Evolutionary conservation across 2,888 invertebrate species (phyloP).

Genomic region (Trichogramma dendrolimi): DNA sequence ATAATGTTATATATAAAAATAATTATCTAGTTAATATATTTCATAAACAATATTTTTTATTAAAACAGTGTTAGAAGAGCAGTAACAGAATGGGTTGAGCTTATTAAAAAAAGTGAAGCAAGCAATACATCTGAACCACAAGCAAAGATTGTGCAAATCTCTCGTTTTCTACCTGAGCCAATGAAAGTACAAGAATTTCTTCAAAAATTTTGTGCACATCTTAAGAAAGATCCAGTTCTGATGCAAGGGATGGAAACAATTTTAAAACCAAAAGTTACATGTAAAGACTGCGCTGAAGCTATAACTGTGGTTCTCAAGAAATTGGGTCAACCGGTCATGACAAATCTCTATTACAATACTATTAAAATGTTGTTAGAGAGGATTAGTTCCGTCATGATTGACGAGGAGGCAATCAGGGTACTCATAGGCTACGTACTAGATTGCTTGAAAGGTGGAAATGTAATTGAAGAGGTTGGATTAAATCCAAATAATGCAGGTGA

Average conservation of each 20-base stretch:
- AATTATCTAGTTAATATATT: neutral
- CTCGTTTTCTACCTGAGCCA: slow-evolving; percentile 85
- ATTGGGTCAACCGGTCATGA: slow-evolving; percentile 90
- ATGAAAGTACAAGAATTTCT: slow-evolving; percentile 86
- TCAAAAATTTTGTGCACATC: slow-evolving; percentile 74
- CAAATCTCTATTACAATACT: slow-evolving; percentile 91
- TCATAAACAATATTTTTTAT: neutral
- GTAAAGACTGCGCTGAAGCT: slow-evolving; percentile 89
- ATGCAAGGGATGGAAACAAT: slow-evolving; percentile 83
- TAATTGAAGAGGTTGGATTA: slow-evolving; percentile 72
- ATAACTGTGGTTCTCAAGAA: slow-evolving; percentile 81
- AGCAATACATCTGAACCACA: slow-evolving; percentile 65
- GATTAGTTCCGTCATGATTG: slow-evolving; percentile 94
- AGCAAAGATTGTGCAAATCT: slow-evolving; percentile 63
- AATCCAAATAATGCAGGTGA: slow-evolving; percentile 79
- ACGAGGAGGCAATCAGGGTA: slow-evolving; percentile 77
- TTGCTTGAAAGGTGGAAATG: slow-evolving; percentile 68
- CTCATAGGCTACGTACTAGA: slow-evolving; percentile 61
- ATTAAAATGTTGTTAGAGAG: slow-evolving; percentile 93
- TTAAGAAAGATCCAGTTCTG: slow-evolving; percentile 68
- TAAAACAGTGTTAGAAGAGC: slow-evolving; percentile 66
- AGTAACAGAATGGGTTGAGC: slow-evolving; percentile 82
- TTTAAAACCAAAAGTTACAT: slow-evolving; percentile 83
- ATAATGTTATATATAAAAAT: slow-evolving; percentile 2
- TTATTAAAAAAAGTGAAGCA: slow-evolving; percentile 69